A percentile compares a stretch with the other conserved stretches of the same genome.
phyloP scores from a whole-genome alignment of 2,888 invertebrate genomes.

The Pyrochroa serraticornis region DNA sequence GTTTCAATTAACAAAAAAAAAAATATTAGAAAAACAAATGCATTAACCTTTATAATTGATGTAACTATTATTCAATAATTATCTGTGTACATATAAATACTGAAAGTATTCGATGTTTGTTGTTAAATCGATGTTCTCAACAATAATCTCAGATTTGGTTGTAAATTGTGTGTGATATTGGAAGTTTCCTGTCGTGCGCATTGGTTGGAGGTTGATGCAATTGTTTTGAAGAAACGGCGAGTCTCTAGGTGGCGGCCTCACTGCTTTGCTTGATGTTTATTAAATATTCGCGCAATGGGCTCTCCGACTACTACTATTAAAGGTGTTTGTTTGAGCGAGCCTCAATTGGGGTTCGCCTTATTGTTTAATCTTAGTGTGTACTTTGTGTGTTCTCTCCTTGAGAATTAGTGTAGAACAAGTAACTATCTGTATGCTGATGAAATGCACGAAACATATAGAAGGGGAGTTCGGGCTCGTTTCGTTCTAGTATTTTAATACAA shows the following conservation, averaged over 20 bases:
- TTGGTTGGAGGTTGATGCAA: too few relatives aligned
- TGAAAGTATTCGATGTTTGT: too few relatives aligned
- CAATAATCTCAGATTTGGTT: too few relatives aligned
- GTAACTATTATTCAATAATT: background rate
- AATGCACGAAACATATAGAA: constrained; percentile 90
- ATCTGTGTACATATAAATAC: too few relatives aligned
- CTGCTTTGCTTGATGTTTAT: constrained; percentile 33
- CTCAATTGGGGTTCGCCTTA: constrained; percentile 4
- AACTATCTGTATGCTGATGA: constrained; percentile 78
- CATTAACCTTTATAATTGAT: background rate
- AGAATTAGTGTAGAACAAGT: constrained; percentile 36
- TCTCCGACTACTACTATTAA: constrained; percentile 29
- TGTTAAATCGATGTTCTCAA: too few relatives aligned
- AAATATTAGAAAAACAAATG: background rate
- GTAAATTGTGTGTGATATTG: too few relatives aligned
- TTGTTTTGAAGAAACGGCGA: background rate
- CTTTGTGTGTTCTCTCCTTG: constrained; percentile 35
- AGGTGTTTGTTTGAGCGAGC: constrained; percentile 19
- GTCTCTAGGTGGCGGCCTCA: constrained; percentile 18
- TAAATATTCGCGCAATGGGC: constrained; percentile 31
- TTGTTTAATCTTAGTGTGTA: constrained; percentile 18
- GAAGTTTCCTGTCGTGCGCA: too few relatives aligned
- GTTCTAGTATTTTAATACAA: constrained; percentile 48
- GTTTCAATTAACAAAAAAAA: background rate
- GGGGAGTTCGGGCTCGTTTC: constrained; percentile 64